Evolutionary conservation across 1,140 invertebrate genomes (phyloP).

Genomic region (Aphis craccivora): DNA sequence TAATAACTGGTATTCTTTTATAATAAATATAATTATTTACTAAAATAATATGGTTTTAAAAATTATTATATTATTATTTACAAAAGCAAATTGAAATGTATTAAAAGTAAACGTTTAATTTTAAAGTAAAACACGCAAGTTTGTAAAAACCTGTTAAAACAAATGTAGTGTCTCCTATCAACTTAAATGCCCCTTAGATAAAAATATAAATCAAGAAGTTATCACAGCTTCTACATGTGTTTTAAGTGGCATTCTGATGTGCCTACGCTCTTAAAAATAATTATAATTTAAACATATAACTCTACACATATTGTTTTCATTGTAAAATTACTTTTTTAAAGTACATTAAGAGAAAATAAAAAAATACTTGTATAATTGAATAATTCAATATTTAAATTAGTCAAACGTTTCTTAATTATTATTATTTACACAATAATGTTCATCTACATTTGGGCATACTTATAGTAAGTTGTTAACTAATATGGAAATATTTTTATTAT

Average conservation of each 20-base stretch:
- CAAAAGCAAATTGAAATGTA: conserved; percentile 30
- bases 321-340: conserved; percentile 44
- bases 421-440: conserved; percentile 51
- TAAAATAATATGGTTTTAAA: conserved; percentile 15
- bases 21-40: conserved; percentile 30
- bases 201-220: conserved; percentile 55
- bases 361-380: conserved; percentile 57
- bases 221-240: conserved; percentile 54
- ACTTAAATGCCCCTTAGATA: conserved; percentile 53
- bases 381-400: conserved; percentile 56
- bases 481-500: conserved; percentile 46
- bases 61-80: conserved; percentile 16
- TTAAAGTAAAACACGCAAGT: background rate
- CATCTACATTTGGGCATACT: conserved; percentile 43
- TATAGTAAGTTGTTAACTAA: conserved; percentile 38
- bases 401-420: conserved; percentile 42
- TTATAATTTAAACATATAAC: conserved; percentile 25
- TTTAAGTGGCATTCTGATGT: conserved; percentile 31
- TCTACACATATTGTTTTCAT: conserved; percentile 41
- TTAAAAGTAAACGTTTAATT: conserved; percentile 8
- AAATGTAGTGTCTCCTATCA: background rate
- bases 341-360: conserved; percentile 56
- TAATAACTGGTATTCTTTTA: conserved; percentile 27
- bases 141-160: conserved; percentile 7
- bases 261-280: conserved; percentile 33